These are phyloP conservation scores for Reinhardtius hippoglossoides DNA, from an alignment of 2,113 vertebrate species.

Conservation along the genomic window DNA sequence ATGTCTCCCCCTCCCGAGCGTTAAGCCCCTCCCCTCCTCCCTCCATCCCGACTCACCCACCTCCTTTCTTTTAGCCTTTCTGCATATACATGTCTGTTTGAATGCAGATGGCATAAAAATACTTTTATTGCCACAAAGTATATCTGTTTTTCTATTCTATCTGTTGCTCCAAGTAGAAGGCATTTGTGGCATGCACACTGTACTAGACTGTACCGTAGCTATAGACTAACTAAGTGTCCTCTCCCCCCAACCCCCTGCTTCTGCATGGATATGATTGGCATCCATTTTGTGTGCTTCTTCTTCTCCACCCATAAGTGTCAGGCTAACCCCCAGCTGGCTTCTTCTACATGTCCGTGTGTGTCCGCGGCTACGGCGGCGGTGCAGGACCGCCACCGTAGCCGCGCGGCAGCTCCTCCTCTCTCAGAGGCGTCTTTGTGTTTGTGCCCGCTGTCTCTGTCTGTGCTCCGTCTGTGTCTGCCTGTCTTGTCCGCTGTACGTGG, in stretches of 20 bases:
- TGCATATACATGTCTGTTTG: conserved; percentile 85
- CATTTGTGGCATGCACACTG: conserved; percentile 90
- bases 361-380: conserved; percentile 28
- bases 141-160: conserved; percentile 91
- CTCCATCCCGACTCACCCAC: conserved; percentile 59
- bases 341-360: conserved; percentile 61
- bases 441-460: conserved; percentile 65
- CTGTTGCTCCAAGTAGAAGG: conserved; percentile 85
- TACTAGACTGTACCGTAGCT: conserved; percentile 79
- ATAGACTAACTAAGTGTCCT: conserved; percentile 79
- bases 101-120: conserved; percentile 98
- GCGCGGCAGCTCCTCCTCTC: conserved; percentile 51
- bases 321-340: conserved; percentile 79
- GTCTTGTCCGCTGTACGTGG: conserved; percentile 59
- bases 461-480: conserved; percentile 52
- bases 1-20: conserved; percentile 39
- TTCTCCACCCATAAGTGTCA: conserved; percentile 83
- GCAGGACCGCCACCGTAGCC: conserved; percentile 55
- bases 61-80: conserved; percentile 77
- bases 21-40: conserved; percentile 47
- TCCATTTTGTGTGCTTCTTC: conserved; percentile 84
- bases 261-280: conserved; percentile 86
- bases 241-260: conserved; percentile 56
- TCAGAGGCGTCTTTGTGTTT: conserved; percentile 65
- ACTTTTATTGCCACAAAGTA: conserved; percentile 96